These are phyloP conservation scores for Idaea biselata DNA, from an alignment of 2,888 invertebrate genomes.

Conservation along the genomic window DNA sequence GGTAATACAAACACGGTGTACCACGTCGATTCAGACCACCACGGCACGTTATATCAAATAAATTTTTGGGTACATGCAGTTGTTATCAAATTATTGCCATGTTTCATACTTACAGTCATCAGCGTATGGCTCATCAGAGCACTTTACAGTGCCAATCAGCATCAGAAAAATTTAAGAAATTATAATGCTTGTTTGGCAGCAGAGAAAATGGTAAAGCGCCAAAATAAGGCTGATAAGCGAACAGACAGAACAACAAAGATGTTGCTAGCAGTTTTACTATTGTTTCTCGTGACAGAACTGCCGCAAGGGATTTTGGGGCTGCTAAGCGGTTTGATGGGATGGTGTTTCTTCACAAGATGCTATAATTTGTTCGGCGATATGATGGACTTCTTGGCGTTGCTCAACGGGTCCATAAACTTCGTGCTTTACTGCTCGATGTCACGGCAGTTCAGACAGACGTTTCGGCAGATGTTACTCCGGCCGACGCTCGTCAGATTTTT, in stretches of 20 bases:
- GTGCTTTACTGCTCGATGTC: slow-evolving; percentile 97
- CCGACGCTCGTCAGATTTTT: slow-evolving; percentile 82
- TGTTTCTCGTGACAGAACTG: slow-evolving; percentile 94
- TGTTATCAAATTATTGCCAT: slow-evolving; percentile 89
- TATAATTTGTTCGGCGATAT: slow-evolving; percentile 91
- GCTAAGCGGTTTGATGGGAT: slow-evolving; percentile 83
- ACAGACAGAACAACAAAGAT: slow-evolving; percentile 94
- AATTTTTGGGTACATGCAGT: slow-evolving; percentile 92
- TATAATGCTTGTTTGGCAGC: slow-evolving; percentile 81
- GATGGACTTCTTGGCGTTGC: slow-evolving; percentile 93
- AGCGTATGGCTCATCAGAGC: slow-evolving; percentile 86
- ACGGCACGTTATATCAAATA: slow-evolving; percentile 82
- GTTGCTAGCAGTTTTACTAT: slow-evolving; percentile 90
- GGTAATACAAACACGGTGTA: slow-evolving; percentile 60
- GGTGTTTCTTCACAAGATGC: slow-evolving; percentile 88
- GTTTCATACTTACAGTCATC: slow-evolving; percentile 87
- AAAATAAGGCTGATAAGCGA: slow-evolving; percentile 84
- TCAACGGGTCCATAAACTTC: slow-evolving; percentile 96
- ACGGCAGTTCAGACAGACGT: slow-evolving; percentile 92
- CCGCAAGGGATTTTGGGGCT: slow-evolving; percentile 90
- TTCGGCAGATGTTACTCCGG: slow-evolving; percentile 86
- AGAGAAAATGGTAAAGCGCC: slow-evolving; percentile 68
- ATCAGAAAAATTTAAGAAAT: slow-evolving; percentile 85
- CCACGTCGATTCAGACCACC: slow-evolving; percentile 78
- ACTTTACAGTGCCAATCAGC: slow-evolving; percentile 86